Base-by-base conservation (phyloP, 2,797 vertebrate genomes). In the Lithobates pipiens region DNA sequence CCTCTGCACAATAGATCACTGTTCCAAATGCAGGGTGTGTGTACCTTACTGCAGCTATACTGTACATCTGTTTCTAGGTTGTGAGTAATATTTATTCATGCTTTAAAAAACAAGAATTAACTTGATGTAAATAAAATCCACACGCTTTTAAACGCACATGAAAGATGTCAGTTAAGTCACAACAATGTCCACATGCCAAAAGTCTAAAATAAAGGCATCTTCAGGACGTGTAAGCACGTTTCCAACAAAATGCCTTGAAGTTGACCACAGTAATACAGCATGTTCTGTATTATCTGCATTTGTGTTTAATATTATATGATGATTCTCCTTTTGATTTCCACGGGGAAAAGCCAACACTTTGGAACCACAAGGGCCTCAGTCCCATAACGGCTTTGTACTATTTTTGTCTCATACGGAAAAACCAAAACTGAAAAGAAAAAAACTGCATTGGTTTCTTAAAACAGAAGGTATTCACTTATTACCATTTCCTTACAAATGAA, bases 111-210 rank as follows among this genome's bases (percentile, higher is more conserved):
- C 70, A 57, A 81, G 44, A 81, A 61, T 81, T 81, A 34, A 36
- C 69, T 81, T 63, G 79, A 73, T 81, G 69, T 81, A 81, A 81
- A 81, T 81, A 81, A 81, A 81, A 81, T 81, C 79, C 79, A 73
- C 79, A 61, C 69, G 23, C 27, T 39, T 61, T 50, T 72, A 71
- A 72, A 81, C 13, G 2, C 69, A 73, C 79, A 81, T 81, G 79
- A 81, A 72, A 81, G 69, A 81, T 73, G 79, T 81, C 79, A 63
- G 69, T 23, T 39, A 81, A 81, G 79, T 81, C 79, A 81, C 79
- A 81, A 81, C 69, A 72, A 81, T 25, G 18, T 61, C 50, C 69
- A 73, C 79, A 72, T 81, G 79, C 69, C 69, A 73, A 50, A 21
- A 81, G 13, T 7, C 46, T 81, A 27, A 34, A 72, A 42, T 81